Conservation (phyloP, 2,888 invertebrate species). For the Polydrusus cervinus region DNA sequence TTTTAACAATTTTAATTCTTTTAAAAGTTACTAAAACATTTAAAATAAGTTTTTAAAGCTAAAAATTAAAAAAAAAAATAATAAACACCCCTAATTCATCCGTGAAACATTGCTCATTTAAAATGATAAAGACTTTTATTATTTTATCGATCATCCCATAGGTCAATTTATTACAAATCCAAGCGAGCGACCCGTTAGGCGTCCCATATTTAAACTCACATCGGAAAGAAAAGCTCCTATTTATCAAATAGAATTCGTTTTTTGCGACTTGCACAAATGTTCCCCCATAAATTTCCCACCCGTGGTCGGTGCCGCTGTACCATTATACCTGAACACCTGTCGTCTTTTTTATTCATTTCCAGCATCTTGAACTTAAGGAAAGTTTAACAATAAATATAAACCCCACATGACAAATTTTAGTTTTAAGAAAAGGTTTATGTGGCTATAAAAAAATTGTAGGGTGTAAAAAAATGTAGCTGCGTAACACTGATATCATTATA, state of each 20-base stretch:
- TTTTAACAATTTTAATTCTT: too few relatives aligned
- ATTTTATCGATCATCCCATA: background rate
- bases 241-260: conserved; percentile 36
- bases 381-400: background rate
- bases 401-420: too few relatives aligned
- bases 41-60: too few relatives aligned
- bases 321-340: conserved; percentile 24
- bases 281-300: conserved; percentile 25
- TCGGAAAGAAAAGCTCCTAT: conserved; percentile 10
- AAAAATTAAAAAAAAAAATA: too few relatives aligned
- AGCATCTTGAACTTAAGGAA: conserved; percentile 1
- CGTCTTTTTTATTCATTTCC: conserved; percentile 20
- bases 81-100: too few relatives aligned
- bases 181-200: background rate
- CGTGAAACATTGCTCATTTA: too few relatives aligned
- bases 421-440: too few relatives aligned
- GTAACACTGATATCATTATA: too few relatives aligned
- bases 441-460: too few relatives aligned
- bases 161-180: conserved; percentile 7
- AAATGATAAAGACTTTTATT: too few relatives aligned
- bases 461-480: too few relatives aligned
- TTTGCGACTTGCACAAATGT: conserved; percentile 30
- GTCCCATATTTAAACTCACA: conserved; percentile 6
- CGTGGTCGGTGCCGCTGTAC: conserved; percentile 4
- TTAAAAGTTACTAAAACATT: too few relatives aligned